Evolutionary conservation across 2,113 vertebrate genomes (phyloP), one percentile per base, ranked within the genome.

Genomic region (Solea solea): DNA sequence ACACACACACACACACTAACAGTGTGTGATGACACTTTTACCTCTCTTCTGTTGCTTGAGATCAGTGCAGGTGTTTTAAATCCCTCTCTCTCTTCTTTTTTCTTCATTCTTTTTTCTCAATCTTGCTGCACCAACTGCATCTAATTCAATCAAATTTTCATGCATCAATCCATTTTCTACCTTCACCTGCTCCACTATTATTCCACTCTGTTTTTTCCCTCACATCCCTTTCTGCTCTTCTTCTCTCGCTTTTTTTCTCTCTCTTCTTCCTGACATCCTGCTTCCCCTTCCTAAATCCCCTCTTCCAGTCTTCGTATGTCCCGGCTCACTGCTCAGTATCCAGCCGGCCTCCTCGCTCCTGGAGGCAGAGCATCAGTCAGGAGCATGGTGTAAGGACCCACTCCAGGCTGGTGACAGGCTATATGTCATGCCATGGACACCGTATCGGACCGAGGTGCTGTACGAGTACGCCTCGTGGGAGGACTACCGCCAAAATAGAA

Each of bases 391-490:
- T 89, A 96, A 96, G 74, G 97, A 98, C 88, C 97, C 97, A 0
- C 93, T 98, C 65, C 96, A 98, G 81, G 95, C 97, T 0, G 96
- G 96, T 0, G 97, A 98, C 78, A 93, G 96, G 39, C 95, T 98
- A 15, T 98, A 98, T 10, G 95, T 97, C n/a, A 96, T 98, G 95
- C 96, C 97, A 0, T 98, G 97, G 97, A 95, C 96, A 0, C 97
- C 96, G 0, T 97, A 97, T 76, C 94, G 97, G 86, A 97, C 96
- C 0, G 97, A 98, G 83, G 95, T 95, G 10, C 92, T 98, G 71
- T 96, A 95, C 3, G 97, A 98, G 71, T 98, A 97, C 4, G 95
- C 96, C 0, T 95, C 96, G 0, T 98, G 96, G 96, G 95, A 95
- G 9, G 96, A 97, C 89, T 97, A 95, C 73, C 93, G 94, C 50